Conservation (phyloP, 2,113 vertebrate species). For the Fregata magnificens region DNA sequence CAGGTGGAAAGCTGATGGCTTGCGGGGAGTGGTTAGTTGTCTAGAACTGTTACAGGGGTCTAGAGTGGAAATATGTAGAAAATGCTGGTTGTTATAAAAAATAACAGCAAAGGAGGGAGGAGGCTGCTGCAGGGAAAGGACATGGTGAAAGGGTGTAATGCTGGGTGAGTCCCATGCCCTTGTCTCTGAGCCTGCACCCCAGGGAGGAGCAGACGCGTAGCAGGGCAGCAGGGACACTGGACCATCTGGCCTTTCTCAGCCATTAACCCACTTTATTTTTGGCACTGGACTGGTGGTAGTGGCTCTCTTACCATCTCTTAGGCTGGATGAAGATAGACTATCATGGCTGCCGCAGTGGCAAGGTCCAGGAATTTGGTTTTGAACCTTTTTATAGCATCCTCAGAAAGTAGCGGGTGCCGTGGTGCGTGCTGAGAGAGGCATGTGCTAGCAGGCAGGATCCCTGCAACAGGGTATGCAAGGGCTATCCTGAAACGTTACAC, state of each 20-base stretch:
- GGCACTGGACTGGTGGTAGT: not conserved
- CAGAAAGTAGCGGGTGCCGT: not conserved
- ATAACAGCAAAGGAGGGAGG: not conserved
- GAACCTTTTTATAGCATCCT: not conserved
- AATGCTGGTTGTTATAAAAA: not conserved
- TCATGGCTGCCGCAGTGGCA: not conserved
- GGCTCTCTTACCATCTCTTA: not conserved
- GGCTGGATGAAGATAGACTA: not conserved
- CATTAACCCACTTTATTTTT: not conserved
- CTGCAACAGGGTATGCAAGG: not conserved
- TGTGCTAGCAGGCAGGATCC: not conserved
- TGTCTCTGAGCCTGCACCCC: not conserved
- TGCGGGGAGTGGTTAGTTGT: not conserved
- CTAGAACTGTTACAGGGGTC: not conserved
- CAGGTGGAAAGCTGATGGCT: not conserved
- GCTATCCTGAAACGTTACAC: not conserved
- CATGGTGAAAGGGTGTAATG: not conserved
- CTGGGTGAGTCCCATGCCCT: not conserved
- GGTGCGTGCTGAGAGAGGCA: not conserved
- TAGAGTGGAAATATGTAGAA: not conserved
- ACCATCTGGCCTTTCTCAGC: not conserved
- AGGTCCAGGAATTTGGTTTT: not conserved
- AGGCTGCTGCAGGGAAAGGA: not conserved
- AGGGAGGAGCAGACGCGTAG: rapidly evolving
- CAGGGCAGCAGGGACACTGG: not conserved